A percentile compares a stretch with the other conserved stretches of the same genome.
Conservation (phyloP, 30 jellyfish, hydroid and myxozoan genomes). For the Aurelia aurita region DNA sequence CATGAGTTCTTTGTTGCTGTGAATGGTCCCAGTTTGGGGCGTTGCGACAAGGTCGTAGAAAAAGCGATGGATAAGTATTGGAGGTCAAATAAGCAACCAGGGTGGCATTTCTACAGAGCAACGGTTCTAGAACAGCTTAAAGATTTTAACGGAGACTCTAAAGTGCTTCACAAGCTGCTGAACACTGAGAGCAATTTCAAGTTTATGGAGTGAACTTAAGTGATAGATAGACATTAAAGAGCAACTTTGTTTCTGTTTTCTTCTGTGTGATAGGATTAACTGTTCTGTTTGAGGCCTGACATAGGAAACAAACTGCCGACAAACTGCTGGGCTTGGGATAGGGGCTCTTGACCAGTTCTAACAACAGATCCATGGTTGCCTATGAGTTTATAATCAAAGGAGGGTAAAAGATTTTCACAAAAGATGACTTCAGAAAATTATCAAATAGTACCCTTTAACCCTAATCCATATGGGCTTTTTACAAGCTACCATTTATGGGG, state of each 20-base stretch:
- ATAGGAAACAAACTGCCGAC: conserved; percentile 8
- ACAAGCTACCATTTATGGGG: no score
- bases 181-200: conserved; percentile 38
- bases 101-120: conserved; percentile 35
- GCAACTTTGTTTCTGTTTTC: not conserved
- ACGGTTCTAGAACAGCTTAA: conserved; percentile 38
- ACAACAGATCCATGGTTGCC: no score
- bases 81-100: conserved; percentile 33
- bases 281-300: conserved; percentile 21
- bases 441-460: no score
- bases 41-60: conserved; percentile 40
- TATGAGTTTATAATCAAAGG: no score
- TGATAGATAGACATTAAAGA: not conserved
- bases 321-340: conserved; percentile 3
- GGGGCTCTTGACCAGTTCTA: no score
- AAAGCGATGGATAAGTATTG: conserved; percentile 42
- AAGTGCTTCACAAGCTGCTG: conserved; percentile 35
- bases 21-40: conserved; percentile 54
- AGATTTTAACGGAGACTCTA: conserved; percentile 34
- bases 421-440: no score
- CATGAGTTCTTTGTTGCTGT: conserved; percentile 55
- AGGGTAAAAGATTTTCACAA: no score
- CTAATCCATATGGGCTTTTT: no score
- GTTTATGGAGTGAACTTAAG: conserved; percentile 30
- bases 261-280: conserved; percentile 4